These are phyloP conservation scores for Cheirogaleus major DNA, from an alignment of 2,797 vertebrate genomes.

Conservation along the genomic window DNA sequence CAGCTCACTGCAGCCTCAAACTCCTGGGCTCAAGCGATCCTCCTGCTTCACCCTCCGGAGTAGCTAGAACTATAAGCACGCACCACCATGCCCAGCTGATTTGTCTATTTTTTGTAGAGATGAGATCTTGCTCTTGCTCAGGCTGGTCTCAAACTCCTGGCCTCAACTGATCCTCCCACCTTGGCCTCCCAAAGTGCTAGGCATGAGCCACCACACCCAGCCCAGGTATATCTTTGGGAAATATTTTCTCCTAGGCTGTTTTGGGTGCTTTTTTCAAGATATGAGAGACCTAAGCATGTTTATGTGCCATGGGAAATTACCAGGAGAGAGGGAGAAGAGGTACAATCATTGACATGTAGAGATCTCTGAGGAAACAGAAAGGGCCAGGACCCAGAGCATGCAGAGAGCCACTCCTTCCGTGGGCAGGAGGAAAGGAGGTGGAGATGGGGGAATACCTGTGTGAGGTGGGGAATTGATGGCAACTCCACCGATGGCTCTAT, in stretches of 20 bases:
- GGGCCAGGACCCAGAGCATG: neutral
- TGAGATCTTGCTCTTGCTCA: too few relatives aligned
- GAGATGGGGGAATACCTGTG: neutral
- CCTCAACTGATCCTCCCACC: neutral
- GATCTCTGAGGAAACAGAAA: neutral
- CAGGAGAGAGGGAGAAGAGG: neutral
- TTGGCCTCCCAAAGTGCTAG: neutral
- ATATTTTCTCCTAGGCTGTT: neutral
- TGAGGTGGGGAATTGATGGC: neutral
- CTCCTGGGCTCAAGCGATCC: neutral
- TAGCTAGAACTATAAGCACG: neutral
- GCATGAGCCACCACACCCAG: neutral
- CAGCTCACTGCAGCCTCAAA: neutral
- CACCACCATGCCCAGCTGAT: too few relatives aligned
- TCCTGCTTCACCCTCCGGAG: too few relatives aligned
- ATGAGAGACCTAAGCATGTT: neutral
- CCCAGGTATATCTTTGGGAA: neutral
- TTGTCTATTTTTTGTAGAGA: too few relatives aligned
- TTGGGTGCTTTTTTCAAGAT: neutral
- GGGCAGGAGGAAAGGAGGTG: neutral
- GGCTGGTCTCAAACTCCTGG: too few relatives aligned
- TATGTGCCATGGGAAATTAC: neutral
- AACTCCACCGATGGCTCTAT: fast-evolving
- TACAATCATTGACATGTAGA: neutral
- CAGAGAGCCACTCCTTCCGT: neutral